A percentile compares a stretch with the other conserved stretches of the same genome.
phyloP scores from a whole-genome alignment of 2,113 vertebrate genomes.

The Meriones unguiculatus region DNA sequence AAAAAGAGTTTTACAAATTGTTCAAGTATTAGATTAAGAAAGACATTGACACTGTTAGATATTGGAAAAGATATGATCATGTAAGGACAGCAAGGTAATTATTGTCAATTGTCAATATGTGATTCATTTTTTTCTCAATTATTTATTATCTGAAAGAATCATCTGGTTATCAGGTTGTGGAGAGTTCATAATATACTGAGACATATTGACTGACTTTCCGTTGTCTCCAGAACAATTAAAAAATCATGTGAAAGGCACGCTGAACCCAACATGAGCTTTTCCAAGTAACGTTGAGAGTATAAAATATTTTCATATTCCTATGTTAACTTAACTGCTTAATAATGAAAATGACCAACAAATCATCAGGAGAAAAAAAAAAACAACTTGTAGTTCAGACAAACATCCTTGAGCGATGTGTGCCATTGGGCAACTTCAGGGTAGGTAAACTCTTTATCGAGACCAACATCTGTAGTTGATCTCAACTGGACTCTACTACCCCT shows the following conservation, averaged over 20 bases:
- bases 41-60: neutral
- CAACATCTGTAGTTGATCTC: neutral
- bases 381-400: neutral
- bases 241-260: neutral
- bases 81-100: neutral
- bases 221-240: neutral
- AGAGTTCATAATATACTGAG: neutral
- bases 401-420: neutral
- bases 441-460: neutral
- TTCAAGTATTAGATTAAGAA: slow-evolving; percentile 12
- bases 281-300: neutral
- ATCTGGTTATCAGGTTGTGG: neutral
- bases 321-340: neutral
- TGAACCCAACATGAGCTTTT: neutral
- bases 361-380: neutral
- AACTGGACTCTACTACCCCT: neutral
- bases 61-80: neutral
- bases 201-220: neutral
- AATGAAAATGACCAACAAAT: slow-evolving; percentile 31
- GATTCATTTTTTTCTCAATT: neutral
- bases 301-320: slow-evolving; percentile 21
- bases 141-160: neutral
- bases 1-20: neutral
- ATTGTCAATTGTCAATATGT: neutral
- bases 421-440: neutral